These are phyloP conservation scores for Psittacara wagleri DNA, from an alignment of 2,113 vertebrate species.

Conservation along the genomic window DNA sequence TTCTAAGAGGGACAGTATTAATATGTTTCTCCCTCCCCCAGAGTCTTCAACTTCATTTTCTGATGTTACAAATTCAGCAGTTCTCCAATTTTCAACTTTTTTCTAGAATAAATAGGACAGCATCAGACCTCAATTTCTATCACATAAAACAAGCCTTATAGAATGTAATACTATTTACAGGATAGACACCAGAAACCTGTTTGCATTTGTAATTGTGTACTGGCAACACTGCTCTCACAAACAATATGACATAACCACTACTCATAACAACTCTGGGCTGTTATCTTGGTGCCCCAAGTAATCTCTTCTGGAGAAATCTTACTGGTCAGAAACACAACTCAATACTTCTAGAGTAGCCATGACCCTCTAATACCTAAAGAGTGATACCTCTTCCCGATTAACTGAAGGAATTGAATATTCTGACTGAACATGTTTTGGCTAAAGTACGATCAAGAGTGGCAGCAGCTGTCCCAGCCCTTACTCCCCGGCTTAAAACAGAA, in stretches of 20 bases:
- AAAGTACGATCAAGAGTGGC: background rate
- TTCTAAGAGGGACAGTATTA: background rate
- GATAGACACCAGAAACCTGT: background rate
- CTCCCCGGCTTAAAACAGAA: too few species aligned
- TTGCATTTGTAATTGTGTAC: background rate
- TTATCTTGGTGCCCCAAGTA: background rate
- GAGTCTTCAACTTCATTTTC: background rate
- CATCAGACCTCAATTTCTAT: background rate
- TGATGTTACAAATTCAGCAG: background rate
- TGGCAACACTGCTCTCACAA: background rate
- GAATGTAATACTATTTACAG: background rate
- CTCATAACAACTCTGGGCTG: background rate
- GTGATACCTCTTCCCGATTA: background rate
- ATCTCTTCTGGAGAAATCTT: background rate
- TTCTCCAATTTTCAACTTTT: background rate
- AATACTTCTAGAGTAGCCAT: background rate
- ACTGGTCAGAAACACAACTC: background rate
- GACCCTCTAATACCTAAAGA: background rate
- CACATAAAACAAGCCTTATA: background rate
- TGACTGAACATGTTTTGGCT: background rate
- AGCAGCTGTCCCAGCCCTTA: background rate
- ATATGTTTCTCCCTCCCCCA: background rate
- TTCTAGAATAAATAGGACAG: background rate
- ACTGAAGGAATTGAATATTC: background rate
- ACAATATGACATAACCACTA: fast-evolving